Base-by-base conservation (phyloP, 2,797 vertebrate genomes). In the Squalus acanthias region DNA sequence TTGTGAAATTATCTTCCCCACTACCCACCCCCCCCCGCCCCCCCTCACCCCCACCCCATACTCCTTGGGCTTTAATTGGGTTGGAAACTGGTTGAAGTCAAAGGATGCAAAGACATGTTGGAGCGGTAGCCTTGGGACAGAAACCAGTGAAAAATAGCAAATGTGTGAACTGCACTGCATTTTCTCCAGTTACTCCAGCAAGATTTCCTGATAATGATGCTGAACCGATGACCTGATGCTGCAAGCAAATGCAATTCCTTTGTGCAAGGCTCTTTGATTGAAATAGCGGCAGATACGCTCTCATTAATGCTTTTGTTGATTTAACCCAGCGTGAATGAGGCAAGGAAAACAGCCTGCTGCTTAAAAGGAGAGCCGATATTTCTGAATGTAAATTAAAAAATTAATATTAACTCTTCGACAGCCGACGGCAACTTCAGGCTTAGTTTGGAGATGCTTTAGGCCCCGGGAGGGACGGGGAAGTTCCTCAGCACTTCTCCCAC, bases 231-330 rank as follows among this genome's bases (percentile, higher is more conserved):
- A 93, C 65, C 91, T 93, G 91, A 69, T 63, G 39, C 91, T 69
- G 39, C 63, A 67, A 93, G 91, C 88, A 46, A 93, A 69, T 46
- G 91, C n/a, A 69, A n/a, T 69, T 93, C 65, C 91, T 93, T 93
- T 93, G 91, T 93, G 91, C n/a, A 69, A 69, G 91, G 20, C 46
- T 93, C 91, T 93, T 93, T 93, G 91, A 93, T 93, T 93, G n/a
- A 93, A 93, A 93, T 93, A 65, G 63, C 65, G n/a, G 91, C 63
- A 46, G 65, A 93, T 93, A 69, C 91, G 69, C n/a, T 39, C 91
- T 93, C 91, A 93, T 93, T 93, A 93, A 93, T 69, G 65, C 63
- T 57, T 69, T n/a, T 93, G 63, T 93, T 93, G 91, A 69, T 69
- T 69, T 93, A 93, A 93, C 91, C 65, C 91, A 93, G 63, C n/a